Evolutionary conservation across 2,797 vertebrate genomes (phyloP), one percentile per base, ranked within the genome.

Genomic region (Picus viridis): DNA sequence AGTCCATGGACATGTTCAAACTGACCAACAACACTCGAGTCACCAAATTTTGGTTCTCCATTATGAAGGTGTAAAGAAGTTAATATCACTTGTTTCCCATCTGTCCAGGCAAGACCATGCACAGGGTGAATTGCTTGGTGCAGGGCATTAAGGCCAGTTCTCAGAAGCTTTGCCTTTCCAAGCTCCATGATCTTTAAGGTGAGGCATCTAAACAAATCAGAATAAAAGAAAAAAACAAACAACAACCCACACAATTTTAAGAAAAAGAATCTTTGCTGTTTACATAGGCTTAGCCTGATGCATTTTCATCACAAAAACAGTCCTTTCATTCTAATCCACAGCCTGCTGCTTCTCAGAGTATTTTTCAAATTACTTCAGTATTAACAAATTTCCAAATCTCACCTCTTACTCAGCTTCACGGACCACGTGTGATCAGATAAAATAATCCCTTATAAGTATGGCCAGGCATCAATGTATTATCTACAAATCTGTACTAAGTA

Each of bases 81-180:
- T 51, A 99, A 97, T 83, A 99, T 98, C 69, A 99, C 98, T 93
- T 99, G 99, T 45, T 97, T 98, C 59, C 99, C 99, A 2, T 99
- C 98, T 0, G 99, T 99, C 99, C 99, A 99, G 16, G 98, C 98
- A 36, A 99, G 98, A 16, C 99, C 99, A 0, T 99, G 98, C 89
- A 98, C 87, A 0, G 99, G 98, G 95, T 99, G 99, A 61, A 99
- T 94, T 49, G 99, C 99, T 95, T 99, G 99, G 88, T 98, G 97
- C 0, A 99, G 96, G 4, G 98, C 97, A 83, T 99, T 99, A 91
- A 99, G 97, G 71, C 99, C 99, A 0, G 98, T 98, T 88, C 99
- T 98, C 75, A 98, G 97, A 22, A 99, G 98, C 95, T 98, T 99
- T 3, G 98, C 99, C 96, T 99, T 98, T 32, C 99, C 99, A 73